phyloP scores from a whole-genome alignment of 2,797 vertebrate genomes.

The Anomalospiza imberbis region DNA sequence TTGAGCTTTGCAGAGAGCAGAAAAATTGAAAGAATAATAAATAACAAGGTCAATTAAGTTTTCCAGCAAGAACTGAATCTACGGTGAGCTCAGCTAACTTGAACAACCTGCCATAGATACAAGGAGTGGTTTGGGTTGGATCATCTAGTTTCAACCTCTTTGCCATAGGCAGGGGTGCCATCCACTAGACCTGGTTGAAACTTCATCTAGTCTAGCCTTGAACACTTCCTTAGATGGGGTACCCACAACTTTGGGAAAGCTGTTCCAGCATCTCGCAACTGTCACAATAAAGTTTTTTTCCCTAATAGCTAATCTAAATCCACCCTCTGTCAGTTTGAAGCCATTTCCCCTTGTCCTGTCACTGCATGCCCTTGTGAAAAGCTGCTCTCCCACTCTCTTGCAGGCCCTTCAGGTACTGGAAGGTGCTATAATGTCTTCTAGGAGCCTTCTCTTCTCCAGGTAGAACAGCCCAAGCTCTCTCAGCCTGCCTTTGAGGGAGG shows the following conservation, averaged over 20 bases:
- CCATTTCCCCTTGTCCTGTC: background rate
- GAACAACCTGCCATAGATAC: background rate
- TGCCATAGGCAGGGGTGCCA: background rate
- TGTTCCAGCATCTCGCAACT: fast-evolving
- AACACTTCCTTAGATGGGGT: background rate
- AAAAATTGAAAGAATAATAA: slow-evolving; percentile 11
- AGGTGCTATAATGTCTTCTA: background rate
- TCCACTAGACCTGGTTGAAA: background rate
- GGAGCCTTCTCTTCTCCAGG: background rate
- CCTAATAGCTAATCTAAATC: background rate
- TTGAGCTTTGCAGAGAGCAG: background rate
- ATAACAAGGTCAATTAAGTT: background rate
- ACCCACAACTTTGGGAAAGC: background rate
- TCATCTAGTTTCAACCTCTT: background rate
- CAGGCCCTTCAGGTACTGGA: background rate
- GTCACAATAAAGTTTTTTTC: background rate
- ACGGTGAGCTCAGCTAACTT: background rate
- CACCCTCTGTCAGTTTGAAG: background rate
- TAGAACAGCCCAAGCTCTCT: background rate
- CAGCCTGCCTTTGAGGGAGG: background rate
- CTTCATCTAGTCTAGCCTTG: background rate
- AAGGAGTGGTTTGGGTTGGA: background rate
- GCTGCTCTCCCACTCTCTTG: background rate
- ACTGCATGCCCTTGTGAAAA: background rate
- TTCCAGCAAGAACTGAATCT: background rate